These are phyloP conservation scores for Leptinotarsa haldemani DNA, from an alignment of 2,888 invertebrate genomes.

Conservation along the genomic window DNA sequence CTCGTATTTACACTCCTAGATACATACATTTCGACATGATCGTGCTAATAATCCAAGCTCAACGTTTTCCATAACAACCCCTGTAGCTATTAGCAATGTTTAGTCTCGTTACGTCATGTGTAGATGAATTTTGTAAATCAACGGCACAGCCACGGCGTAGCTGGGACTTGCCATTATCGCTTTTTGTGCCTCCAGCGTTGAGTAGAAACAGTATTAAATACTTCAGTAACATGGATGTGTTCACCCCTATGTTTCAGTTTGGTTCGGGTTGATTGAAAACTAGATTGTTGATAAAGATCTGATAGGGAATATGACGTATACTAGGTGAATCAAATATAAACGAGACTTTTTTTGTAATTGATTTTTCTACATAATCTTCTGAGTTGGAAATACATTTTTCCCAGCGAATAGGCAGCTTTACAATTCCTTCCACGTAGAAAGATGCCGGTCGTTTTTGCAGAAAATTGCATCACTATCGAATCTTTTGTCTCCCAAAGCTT, in stretches of 20 bases:
- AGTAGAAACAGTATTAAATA: conserved; percentile 32
- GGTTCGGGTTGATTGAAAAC: background rate
- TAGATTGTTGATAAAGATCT: background rate
- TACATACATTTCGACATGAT: conserved; percentile 30
- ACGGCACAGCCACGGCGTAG: conserved; percentile 29
- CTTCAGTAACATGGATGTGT: conserved; percentile 32
- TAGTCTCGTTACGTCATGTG: conserved; percentile 33
- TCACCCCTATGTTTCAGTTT: conserved; percentile 2
- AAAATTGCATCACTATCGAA: no score
- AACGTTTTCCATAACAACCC: conserved; percentile 31
- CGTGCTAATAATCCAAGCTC: conserved; percentile 26
- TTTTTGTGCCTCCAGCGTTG: conserved; percentile 31
- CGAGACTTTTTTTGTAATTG: no score
- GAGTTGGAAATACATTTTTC: no score
- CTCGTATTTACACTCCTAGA: background rate
- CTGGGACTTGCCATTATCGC: conserved; percentile 24
- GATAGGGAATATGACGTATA: background rate
- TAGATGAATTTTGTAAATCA: conserved; percentile 37
- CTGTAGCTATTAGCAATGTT: conserved; percentile 37
- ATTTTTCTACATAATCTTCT: no score
- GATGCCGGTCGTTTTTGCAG: no score
- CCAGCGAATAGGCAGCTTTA: no score
- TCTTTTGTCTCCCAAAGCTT: no score
- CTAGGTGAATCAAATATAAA: no score
- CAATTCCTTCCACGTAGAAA: no score